A percentile compares a stretch with the other conserved stretches of the same genome.
Evolutionary conservation across 2,797 vertebrate species (phyloP).

Genomic region (Enteromius paludinosus): DNA sequence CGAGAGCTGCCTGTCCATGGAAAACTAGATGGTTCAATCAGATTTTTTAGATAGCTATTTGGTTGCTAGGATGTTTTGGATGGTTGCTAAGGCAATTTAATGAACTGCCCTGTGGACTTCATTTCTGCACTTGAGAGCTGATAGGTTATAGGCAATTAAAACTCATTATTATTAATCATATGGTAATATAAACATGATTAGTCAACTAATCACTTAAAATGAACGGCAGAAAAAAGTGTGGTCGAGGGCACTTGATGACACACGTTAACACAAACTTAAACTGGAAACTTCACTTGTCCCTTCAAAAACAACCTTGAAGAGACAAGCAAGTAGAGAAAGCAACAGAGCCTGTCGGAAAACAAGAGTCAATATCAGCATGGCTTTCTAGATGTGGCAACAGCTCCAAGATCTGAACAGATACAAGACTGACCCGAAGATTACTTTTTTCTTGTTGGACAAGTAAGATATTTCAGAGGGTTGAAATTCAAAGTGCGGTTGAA

Average conservation of each 20-base stretch:
- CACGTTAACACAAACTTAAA: not conserved
- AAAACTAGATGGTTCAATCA: not conserved
- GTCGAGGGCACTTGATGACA: not conserved
- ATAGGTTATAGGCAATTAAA: not conserved
- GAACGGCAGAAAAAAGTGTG: not conserved
- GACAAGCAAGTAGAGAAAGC: not conserved
- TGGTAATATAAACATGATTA: not conserved
- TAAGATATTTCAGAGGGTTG: not conserved
- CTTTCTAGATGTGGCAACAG: not conserved
- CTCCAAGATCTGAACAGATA: not conserved
- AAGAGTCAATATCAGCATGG: not conserved
- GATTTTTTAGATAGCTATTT: not conserved
- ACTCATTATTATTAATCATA: too few relatives aligned
- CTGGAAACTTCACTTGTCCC: not conserved
- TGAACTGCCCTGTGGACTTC: not conserved
- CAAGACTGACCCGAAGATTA: not conserved
- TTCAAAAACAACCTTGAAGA: not conserved
- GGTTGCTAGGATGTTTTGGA: not conserved
- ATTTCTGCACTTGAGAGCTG: not conserved
- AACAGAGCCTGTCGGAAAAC: not conserved
- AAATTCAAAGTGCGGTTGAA: not conserved
- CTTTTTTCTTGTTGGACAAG: not conserved
- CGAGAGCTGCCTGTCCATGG: too few relatives aligned
- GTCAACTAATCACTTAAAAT: not conserved
- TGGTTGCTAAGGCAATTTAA: not conserved